Evolutionary conservation across 2,797 vertebrate genomes (phyloP), one percentile per base, ranked within the genome.

Genomic region (Sitta carolinensis): DNA sequence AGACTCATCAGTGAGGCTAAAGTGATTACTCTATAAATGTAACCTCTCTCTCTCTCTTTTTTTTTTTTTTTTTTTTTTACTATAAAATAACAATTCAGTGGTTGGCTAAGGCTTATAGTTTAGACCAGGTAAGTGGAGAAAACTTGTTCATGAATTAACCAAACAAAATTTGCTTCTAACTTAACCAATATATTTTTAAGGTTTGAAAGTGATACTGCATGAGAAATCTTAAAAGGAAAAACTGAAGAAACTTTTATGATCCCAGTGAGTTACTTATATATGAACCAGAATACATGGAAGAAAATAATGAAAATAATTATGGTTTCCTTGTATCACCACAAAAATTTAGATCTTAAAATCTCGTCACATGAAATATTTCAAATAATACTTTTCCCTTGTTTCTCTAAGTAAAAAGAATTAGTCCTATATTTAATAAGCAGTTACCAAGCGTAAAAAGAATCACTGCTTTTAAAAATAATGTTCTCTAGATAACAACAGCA

Each of bases 121-220:
- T 69, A 73, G 54, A 75, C 40, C 54, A 87, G 34, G 18, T 85
- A 90, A 84, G 26, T 26, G 32, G 58, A 88, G 40, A 83, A 90
- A 92, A 40, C 22, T 43, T 68, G 26, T 20, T 91, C 11, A 58
- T 63, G 11, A 83, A 80, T 50, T 86, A 45, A 87, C 19, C 18
- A 84, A 89, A 88, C 10, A 90, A 90, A 79, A 84, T 58, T 73
- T 91, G 34, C 40, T 92, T 88, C 73, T 77, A 62, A 42, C 17
- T 80, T 67, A 51, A 17, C 20, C 13, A 87, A 59, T 57, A 6
- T 25, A 32, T 57, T 96, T 89, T 72, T 67, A 67, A 68, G 45
- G 30, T 78, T 92, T 94, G 68, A 87, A 94, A 94, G 34, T 61
- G 54, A 76, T 66, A 70, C 13, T 59, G 58, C 52, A 66, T 36